Percentiles rank a stretch among this genome's conserved stretches.
These are phyloP conservation scores for Apus apus DNA, from an alignment of 2,113 vertebrate species.

Conservation along the genomic window DNA sequence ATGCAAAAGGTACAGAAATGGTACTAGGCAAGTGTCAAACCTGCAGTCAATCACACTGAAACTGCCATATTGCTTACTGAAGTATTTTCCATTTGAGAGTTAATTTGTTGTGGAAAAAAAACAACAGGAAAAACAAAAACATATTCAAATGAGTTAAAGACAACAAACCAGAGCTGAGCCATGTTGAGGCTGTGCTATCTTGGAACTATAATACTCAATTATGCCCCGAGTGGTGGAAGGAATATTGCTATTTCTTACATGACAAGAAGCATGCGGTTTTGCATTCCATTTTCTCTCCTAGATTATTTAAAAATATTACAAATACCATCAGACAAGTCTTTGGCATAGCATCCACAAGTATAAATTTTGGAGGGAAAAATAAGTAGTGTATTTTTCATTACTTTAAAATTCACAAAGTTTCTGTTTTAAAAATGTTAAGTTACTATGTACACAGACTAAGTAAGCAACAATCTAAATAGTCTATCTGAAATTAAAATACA, in stretches of 20 bases:
- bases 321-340: background rate
- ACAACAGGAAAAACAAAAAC: fast-evolving
- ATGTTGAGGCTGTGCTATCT: background rate
- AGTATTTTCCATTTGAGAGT: background rate
- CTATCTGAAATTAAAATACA: background rate
- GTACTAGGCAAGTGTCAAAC: background rate
- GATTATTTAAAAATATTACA: background rate
- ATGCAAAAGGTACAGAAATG: background rate
- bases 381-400: background rate
- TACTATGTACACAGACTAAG: background rate
- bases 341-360: background rate
- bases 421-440: background rate
- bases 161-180: background rate
- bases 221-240: background rate
- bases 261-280: fast-evolving
- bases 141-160: background rate
- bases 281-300: background rate
- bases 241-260: background rate
- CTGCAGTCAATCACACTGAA: background rate
- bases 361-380: background rate
- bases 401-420: background rate
- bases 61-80: background rate
- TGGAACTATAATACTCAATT: background rate
- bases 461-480: background rate
- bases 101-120: background rate